A percentile compares a stretch with the other conserved stretches of the same genome.
These are phyloP conservation scores for Oophaga pumilio DNA, from an alignment of 2,113 vertebrate genomes.

Conservation along the genomic window DNA sequence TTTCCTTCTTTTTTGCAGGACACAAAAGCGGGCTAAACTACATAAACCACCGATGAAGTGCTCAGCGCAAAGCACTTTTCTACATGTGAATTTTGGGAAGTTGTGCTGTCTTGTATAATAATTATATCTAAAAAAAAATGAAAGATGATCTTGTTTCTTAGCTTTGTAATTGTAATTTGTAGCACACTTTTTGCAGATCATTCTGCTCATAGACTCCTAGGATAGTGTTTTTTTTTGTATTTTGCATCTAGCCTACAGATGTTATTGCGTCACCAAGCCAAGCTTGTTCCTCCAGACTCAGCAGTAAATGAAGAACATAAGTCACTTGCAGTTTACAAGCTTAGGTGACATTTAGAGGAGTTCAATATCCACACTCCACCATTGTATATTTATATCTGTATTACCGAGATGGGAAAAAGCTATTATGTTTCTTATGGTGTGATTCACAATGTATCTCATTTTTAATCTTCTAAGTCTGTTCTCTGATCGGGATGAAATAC, in stretches of 20 bases:
- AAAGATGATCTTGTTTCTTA: too few relatives aligned
- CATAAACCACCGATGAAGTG: too few relatives aligned
- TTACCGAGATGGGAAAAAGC: neutral
- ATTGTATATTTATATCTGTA: conserved; percentile 13
- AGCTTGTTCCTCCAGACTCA: neutral
- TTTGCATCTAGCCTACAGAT: neutral
- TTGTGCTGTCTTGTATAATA: too few relatives aligned
- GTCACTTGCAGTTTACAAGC: conserved; percentile 25
- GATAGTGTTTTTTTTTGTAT: neutral
- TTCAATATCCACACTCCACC: neutral
- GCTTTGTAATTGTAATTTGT: too few relatives aligned
- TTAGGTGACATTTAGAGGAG: conserved; percentile 19
- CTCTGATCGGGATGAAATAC: neutral
- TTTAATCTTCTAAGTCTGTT: neutral
- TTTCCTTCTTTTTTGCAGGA: too few relatives aligned
- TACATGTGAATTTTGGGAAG: too few relatives aligned
- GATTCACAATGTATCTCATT: neutral
- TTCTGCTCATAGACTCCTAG: too few relatives aligned
- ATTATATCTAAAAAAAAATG: too few relatives aligned
- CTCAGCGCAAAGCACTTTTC: too few relatives aligned
- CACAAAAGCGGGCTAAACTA: too few relatives aligned
- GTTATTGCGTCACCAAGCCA: conserved; percentile 3
- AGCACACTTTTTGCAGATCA: too few relatives aligned
- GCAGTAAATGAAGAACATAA: conserved; percentile 7
- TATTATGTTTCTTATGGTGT: neutral